Evolutionary conservation across 2,888 invertebrate species (phyloP).

Genomic region (Griposia aprilina): DNA sequence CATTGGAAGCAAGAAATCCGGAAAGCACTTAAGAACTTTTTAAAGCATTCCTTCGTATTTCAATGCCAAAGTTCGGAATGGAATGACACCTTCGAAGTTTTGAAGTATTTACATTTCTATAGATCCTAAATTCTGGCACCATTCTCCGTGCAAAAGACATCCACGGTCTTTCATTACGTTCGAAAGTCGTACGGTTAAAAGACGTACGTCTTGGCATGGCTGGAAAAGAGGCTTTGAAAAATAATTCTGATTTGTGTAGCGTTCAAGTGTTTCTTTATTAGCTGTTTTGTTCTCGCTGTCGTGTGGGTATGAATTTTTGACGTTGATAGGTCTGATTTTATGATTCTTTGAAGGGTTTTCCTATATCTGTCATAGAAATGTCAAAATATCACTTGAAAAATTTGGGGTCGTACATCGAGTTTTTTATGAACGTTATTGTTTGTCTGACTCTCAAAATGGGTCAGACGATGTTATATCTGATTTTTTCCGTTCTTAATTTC

Average conservation of each 20-base stretch:
- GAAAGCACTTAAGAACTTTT: conserved; percentile 52
- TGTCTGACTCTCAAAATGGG: not conserved
- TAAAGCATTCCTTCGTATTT: conserved; percentile 53
- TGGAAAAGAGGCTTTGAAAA: conserved; percentile 16
- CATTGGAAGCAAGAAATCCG: conserved; percentile 32
- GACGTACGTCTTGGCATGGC: conserved; percentile 18
- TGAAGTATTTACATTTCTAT: conserved; percentile 64
- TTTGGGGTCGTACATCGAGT: not conserved
- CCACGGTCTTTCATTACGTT: conserved; percentile 44
- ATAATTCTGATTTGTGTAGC: conserved; percentile 1
- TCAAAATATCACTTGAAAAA: not conserved
- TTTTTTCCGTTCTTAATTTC: not conserved
- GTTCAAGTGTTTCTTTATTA: not conserved
- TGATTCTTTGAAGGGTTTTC: not conserved
- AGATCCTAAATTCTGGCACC: conserved; percentile 54
- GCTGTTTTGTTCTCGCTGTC: not conserved
- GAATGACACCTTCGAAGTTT: conserved; percentile 61
- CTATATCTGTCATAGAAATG: not conserved
- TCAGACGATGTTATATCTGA: too few species aligned
- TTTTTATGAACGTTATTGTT: not conserved
- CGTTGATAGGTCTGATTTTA: not conserved
- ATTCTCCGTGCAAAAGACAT: conserved; percentile 36
- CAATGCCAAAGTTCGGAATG: conserved; percentile 48
- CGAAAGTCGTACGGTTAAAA: conserved; percentile 35
- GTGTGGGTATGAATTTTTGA: not conserved